These are phyloP conservation scores for Ophraella communa DNA, from an alignment of 2,888 invertebrate genomes.

Conservation along the genomic window DNA sequence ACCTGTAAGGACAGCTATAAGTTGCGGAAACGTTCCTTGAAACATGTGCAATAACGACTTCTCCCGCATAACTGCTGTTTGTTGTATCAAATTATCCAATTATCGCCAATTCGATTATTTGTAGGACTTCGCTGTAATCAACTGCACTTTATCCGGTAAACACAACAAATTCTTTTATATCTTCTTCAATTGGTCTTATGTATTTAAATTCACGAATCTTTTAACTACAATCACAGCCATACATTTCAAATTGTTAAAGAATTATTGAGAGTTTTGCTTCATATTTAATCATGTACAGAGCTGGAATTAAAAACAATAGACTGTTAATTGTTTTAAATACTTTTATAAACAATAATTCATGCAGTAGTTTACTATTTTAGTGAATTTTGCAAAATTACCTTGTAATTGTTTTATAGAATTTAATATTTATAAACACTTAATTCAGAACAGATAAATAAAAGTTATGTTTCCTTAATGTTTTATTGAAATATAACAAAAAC, in stretches of 20 bases:
- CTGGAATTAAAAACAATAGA: neutral
- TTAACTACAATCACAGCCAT: neutral
- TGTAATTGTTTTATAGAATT: too few species aligned
- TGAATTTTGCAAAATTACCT: too few species aligned
- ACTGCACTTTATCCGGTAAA: neutral
- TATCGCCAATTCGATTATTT: neutral
- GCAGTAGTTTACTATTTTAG: too few species aligned
- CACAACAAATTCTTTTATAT: neutral
- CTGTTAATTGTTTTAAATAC: too few species aligned
- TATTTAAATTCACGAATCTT: neutral
- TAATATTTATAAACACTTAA: too few species aligned
- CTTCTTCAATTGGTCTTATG: neutral
- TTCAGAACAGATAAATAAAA: neutral
- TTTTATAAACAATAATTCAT: too few species aligned
- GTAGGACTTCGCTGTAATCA: neutral
- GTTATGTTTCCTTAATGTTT: too few species aligned
- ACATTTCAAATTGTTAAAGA: neutral
- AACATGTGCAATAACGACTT: slow-evolving; percentile 44
- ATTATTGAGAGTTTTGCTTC: neutral
- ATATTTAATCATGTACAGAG: neutral
- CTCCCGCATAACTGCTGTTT: slow-evolving; percentile 38
- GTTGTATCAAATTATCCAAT: neutral
- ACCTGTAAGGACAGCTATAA: slow-evolving; percentile 52
- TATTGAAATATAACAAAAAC: neutral
- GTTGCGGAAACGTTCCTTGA: slow-evolving; percentile 49